Evolutionary conservation across 1,140 invertebrate species (phyloP).

Genomic region (Lysiphlebus fabarum): DNA sequence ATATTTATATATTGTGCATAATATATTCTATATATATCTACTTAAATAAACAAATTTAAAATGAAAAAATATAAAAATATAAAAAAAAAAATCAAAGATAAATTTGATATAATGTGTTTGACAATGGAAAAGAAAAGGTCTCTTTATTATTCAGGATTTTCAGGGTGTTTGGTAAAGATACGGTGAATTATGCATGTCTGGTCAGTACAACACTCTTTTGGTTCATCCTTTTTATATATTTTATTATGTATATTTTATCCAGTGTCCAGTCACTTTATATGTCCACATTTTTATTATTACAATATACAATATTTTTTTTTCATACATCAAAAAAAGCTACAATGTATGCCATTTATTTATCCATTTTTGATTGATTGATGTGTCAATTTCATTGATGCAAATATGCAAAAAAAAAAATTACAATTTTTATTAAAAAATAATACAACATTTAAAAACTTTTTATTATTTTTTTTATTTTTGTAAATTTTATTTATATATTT

Average conservation of each 20-base stretch:
- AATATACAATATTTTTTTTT: no score
- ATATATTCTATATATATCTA: no score
- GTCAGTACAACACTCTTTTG: conserved; percentile 27
- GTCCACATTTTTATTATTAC: no score
- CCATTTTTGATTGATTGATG: conserved; percentile 41
- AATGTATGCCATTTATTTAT: conserved; percentile 2
- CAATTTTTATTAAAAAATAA: no score
- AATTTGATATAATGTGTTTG: conserved; percentile 21
- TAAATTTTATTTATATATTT: no score
- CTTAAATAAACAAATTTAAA: no score
- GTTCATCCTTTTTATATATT: conserved; percentile 18
- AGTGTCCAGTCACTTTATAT: neutral
- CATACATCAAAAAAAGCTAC: neutral
- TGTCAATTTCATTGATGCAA: conserved; percentile 41
- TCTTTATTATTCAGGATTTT: conserved; percentile 45
- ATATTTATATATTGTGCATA: no score
- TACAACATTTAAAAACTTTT: no score
- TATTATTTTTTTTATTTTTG: no score
- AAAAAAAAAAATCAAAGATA: conserved; percentile 8
- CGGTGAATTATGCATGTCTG: conserved; percentile 38
- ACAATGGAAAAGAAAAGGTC: conserved; percentile 17
- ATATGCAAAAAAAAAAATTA: neutral
- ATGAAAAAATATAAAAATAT: conserved; percentile 4
- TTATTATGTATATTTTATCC: neutral
- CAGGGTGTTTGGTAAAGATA: conserved; percentile 36